Evolutionary conservation across 2,888 invertebrate species (phyloP).

Genomic region (Campoplex capitator): DNA sequence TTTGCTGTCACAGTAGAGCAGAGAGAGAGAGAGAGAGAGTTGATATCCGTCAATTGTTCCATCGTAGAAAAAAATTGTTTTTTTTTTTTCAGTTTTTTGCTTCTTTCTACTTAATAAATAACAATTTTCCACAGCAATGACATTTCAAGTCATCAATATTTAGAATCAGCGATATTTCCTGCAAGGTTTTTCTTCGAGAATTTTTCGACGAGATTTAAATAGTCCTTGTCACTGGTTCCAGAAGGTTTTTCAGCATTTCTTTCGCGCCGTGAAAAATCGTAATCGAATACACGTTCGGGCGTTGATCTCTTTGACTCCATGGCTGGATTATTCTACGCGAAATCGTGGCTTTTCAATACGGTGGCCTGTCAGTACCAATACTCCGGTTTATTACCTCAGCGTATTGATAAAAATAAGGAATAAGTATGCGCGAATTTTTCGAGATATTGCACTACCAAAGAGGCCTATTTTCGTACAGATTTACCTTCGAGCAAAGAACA

Average conservation of each 20-base stretch:
- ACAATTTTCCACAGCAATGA: background rate
- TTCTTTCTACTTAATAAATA: background rate
- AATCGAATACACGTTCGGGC: background rate
- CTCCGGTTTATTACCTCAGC: background rate
- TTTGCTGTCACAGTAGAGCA: background rate
- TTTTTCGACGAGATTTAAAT: background rate
- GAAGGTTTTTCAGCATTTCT: background rate
- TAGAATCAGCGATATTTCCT: no score
- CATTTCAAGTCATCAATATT: no score
- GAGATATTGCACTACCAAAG: constrained; percentile 19
- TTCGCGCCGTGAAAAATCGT: no score
- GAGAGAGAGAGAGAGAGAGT: background rate
- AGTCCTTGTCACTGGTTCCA: background rate
- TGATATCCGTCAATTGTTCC: background rate
- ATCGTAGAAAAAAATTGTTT: background rate
- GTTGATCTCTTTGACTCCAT: background rate
- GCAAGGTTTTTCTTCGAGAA: background rate
- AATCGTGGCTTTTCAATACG: background rate
- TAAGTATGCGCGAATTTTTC: constrained; percentile 5
- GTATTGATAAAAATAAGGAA: background rate
- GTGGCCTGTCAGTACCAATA: background rate
- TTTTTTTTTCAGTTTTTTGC: background rate
- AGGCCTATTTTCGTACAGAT: constrained; percentile 3
- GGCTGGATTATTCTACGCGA: background rate
- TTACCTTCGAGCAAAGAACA: constrained; percentile 34